A percentile compares a stretch with the other conserved stretches of the same genome.
These are phyloP conservation scores for Heterochromis multidens DNA, from an alignment of 2,113 vertebrate genomes.

Conservation along the genomic window DNA sequence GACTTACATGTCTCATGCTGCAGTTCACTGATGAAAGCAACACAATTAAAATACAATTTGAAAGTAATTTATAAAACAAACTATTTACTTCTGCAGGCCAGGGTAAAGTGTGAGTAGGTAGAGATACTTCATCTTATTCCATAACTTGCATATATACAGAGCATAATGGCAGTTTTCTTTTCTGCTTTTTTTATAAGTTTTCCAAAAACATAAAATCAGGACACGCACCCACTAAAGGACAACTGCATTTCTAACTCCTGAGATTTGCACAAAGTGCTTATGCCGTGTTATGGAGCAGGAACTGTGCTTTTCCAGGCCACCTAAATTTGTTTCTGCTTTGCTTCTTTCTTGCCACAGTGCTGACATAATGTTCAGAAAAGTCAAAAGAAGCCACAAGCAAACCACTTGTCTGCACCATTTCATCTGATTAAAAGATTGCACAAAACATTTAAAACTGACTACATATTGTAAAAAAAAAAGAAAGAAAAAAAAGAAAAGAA, in stretches of 20 bases:
- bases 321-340: not conserved
- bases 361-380: not conserved
- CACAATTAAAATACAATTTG: not conserved
- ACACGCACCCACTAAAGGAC: not conserved
- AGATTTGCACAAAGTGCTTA: conserved; percentile 22
- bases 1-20: not conserved
- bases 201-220: not conserved
- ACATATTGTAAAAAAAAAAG: fast-evolving
- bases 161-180: not conserved
- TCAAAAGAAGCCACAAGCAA: not conserved
- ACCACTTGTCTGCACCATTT: not conserved
- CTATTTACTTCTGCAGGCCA: fast-evolving
- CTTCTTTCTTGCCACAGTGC: not conserved
- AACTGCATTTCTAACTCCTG: conserved; percentile 17
- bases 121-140: not conserved
- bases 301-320: not conserved
- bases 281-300: not conserved
- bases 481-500: not conserved
- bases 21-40: not conserved
- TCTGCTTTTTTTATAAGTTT: not conserved
- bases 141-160: not conserved
- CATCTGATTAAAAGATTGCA: not conserved
- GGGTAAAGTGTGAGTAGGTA: not conserved
- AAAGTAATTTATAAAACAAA: not conserved
- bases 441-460: not conserved